Evolutionary conservation across 2,113 vertebrate genomes (phyloP), one percentile per base, ranked within the genome.

Genomic region (Myanophis thanlyinensis): DNA sequence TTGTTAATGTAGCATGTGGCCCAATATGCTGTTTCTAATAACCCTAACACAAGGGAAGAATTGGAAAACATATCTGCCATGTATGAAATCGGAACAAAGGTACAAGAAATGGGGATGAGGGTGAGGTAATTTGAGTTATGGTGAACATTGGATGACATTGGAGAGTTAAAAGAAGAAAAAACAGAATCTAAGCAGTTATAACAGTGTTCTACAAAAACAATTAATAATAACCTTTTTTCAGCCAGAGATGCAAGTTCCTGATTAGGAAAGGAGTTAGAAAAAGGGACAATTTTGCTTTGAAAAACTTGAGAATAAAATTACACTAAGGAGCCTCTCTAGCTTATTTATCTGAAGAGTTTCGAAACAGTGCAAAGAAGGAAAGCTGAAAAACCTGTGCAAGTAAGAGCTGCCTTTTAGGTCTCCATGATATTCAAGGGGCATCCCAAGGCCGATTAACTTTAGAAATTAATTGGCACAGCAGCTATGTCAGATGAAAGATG

Each of bases 1-100:
- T 44, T 80, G 35, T 80, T 44, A 44, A 80, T 80, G 35, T 22
- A 80, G 73, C 73, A 80, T 20, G 20, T 80, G 35, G 3, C 18
- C 73, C 87, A 88, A n/a, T 40, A 86, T 87, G 49, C 35, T 0
- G 0, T 11, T 2, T 88, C 18, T 56, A 54, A 40, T 88, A 54
- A n/a, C 87, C 51, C 8, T 13, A 40, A 88, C 5, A 56, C 51
- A 80, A 40, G 35, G 73, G 73, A 80, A 80, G 35, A 80, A 80
- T 44, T 80, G 35, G 73, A 80, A 44, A 80, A 44, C 9, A 1
- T 80, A 80, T 80, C 35, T 44, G 35, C 35, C 35, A 80, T 6
- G 0, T 20, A 40, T 40, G 67, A 80, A 73, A 20, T 80, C 15
- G n/a, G 15, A 80, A 6, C 67, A 80, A 80, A 9, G 7, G 35